These are phyloP conservation scores for Formica selysi DNA, from an alignment of 1,140 invertebrate genomes.

Conservation along the genomic window DNA sequence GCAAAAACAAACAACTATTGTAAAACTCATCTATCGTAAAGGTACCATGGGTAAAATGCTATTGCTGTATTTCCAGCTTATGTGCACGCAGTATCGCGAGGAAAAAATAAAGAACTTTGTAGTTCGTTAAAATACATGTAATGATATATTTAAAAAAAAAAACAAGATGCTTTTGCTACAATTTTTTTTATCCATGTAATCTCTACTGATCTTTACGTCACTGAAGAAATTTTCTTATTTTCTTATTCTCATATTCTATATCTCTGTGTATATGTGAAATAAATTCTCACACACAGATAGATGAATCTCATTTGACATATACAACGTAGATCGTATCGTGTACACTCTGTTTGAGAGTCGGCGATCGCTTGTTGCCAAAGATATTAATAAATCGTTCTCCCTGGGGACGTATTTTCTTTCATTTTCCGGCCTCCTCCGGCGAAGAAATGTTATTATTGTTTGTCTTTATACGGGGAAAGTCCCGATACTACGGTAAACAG, in stretches of 20 bases:
- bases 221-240: not conserved
- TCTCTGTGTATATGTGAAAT: not conserved
- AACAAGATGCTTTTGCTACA: conserved; percentile 15
- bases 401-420: conserved; percentile 58
- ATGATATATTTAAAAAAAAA: not conserved
- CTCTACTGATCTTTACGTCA: not conserved
- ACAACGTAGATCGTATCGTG: not conserved
- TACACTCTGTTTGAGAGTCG: not conserved
- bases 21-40: conserved; percentile 66
- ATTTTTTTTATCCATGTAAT: conserved; percentile 25
- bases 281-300: not conserved
- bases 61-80: conserved; percentile 18
- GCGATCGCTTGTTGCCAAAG: conserved; percentile 37
- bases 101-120: conserved; percentile 61
- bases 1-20: conserved; percentile 71
- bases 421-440: conserved; percentile 29
- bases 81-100: not conserved
- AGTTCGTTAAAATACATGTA: conserved; percentile 1
- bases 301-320: not conserved
- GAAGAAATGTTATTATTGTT: conserved; percentile 71
- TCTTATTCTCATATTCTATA: not conserved
- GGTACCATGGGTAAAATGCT: conserved; percentile 61
- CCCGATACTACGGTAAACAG: not conserved
- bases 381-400: conserved; percentile 73
- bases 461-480: conserved; percentile 44